Base-by-base conservation (phyloP, 2,888 invertebrate species). In the Drosophila seclusa region DNA sequence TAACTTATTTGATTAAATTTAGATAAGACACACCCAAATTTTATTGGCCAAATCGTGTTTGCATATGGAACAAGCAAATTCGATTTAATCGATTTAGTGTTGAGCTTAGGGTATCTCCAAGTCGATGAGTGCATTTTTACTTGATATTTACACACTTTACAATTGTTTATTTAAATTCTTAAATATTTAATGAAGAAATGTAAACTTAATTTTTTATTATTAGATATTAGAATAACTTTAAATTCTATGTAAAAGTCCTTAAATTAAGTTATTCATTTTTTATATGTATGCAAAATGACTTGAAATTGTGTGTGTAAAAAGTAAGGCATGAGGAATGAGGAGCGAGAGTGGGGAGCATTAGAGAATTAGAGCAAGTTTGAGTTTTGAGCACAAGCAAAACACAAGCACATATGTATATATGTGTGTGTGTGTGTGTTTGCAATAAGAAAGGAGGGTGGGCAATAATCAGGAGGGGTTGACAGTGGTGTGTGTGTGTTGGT, bases 401-500 rank as follows among this genome's bases (percentile, higher is more conserved):
- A 10, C 5, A 18, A 49, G 2, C 10, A 70, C 27, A 55, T 54
- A 49, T 5, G 13, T 7, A 1, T 45, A 2, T 45, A 1, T 42
- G 10, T 18, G 18, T 18, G 38, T 18, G 6, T 11, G 18, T n/a
- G 18, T 38, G 10, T 40, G 4, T 7, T 31, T 45, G 18, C 18
- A 29, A 8, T 16, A 42, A 50, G 45, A 31, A 10, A 54, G 31
- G 18, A 45, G 40, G 29, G 61, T 36, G 38, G 38, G 18, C 21
- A 29, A 61, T 40, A 38, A 24, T 8, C 18, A 31, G 61, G 5
- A 53, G 49, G 31, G 59, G 13, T 24, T 24, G 24, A n/a, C 31
- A 54, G 36, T 31, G 50, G 58, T 76, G 53, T 68, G 49, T 68
- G 64, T 68, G 68, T 76, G 67, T 53, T 34, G 75, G 76, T 82